Conservation (phyloP, 2,888 invertebrate species). For the Coremacera marginata region DNA sequence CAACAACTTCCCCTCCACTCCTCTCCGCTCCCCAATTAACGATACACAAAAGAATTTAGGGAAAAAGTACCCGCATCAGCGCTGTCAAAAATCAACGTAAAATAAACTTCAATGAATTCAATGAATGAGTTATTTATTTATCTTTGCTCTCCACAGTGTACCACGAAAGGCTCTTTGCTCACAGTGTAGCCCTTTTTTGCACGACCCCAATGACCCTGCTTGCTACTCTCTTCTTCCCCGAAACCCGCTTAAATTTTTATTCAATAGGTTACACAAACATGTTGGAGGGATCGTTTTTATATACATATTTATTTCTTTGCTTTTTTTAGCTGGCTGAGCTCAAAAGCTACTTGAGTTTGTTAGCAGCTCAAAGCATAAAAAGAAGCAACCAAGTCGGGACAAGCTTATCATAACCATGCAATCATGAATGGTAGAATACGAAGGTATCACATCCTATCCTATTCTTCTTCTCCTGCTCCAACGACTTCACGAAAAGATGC, state of each 20-base stretch:
- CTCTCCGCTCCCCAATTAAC: not conserved
- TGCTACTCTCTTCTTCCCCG: not conserved
- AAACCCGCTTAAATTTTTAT: slow-evolving; percentile 22
- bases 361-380: not conserved
- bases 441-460: too few species aligned
- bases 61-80: slow-evolving; percentile 1
- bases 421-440: not conserved
- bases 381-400: not conserved
- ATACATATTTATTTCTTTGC: not conserved
- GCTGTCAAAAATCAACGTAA: slow-evolving; percentile 29
- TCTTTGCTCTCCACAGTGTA: not conserved
- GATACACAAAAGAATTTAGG: not conserved
- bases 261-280: slow-evolving; percentile 16
- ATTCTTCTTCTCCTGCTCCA: not conserved
- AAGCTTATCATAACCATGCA: slow-evolving; percentile 6
- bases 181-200: not conserved
- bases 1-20: too few species aligned
- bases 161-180: not conserved
- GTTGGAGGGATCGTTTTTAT: not conserved
- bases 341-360: not conserved
- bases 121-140: slow-evolving; percentile 14
- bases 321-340: not conserved
- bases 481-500: not conserved
- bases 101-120: slow-evolving; percentile 17
- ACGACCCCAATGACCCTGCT: too few species aligned